phyloP scores from a whole-genome alignment of 2,113 vertebrate species.

The Trogon melanurus region DNA sequence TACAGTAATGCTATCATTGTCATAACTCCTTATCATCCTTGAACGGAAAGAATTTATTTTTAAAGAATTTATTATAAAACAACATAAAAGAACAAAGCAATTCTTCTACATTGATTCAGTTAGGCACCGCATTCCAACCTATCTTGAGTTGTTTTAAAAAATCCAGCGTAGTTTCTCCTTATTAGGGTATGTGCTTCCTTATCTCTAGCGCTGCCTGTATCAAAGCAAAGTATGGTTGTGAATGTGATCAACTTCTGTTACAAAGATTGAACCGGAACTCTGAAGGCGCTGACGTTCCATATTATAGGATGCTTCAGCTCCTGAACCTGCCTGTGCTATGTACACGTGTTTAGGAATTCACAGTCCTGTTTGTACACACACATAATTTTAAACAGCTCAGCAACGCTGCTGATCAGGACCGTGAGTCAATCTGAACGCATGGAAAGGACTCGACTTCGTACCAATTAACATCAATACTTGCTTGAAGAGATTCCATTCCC shows the following conservation, averaged over 20 bases:
- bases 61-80: constrained; percentile 22
- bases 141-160: constrained; percentile 12
- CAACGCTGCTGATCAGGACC: background rate
- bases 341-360: background rate
- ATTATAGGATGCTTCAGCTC: background rate
- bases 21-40: constrained; percentile 11
- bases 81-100: constrained; percentile 42
- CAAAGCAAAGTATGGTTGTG: background rate
- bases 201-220: constrained; percentile 14
- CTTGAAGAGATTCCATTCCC: constrained; percentile 13
- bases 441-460: background rate
- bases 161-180: constrained; percentile 53
- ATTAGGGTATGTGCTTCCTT: constrained; percentile 58
- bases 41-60: constrained; percentile 49
- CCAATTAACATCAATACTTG: background rate
- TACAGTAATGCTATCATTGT: background rate
- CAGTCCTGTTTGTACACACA: background rate
- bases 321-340: background rate
- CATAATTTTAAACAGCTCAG: background rate
- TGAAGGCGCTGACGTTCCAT: background rate
- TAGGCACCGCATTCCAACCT: constrained; percentile 59
- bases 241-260: background rate
- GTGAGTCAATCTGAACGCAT: background rate
- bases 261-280: background rate
- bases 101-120: constrained; percentile 50